Evolutionary conservation across 2,888 invertebrate genomes (phyloP).

Genomic region (Diloba caeruleocephala): DNA sequence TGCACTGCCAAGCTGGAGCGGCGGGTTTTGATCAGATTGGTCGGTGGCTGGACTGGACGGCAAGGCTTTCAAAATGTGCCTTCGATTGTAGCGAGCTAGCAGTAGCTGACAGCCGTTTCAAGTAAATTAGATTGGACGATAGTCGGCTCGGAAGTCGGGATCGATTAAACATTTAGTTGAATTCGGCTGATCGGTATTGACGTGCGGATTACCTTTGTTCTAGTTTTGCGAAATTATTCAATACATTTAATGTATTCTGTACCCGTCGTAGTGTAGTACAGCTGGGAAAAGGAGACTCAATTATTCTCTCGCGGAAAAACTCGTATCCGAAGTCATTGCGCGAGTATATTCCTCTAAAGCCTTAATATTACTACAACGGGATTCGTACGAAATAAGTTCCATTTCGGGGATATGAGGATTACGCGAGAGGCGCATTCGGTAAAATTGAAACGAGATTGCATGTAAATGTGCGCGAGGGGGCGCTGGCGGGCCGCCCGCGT

Average conservation of each 20-base stretch:
- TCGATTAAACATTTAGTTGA: slow-evolving; percentile 28
- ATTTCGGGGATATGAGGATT: slow-evolving; percentile 48
- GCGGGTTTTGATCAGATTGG: too few species aligned
- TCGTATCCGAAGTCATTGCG: slow-evolving; percentile 24
- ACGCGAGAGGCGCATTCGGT: slow-evolving; percentile 50
- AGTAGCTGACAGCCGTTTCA: too few species aligned
- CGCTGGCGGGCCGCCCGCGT: slow-evolving; percentile 8
- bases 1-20: too few species aligned
- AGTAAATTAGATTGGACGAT: too few species aligned
- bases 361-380: slow-evolving; percentile 28
- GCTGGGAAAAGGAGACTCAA: slow-evolving; percentile 33
- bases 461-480: slow-evolving; percentile 38
- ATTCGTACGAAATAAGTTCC: slow-evolving; percentile 45
- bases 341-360: slow-evolving; percentile 43
- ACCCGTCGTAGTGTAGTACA: slow-evolving; percentile 4
- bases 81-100: too few species aligned
- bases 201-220: slow-evolving; percentile 24
- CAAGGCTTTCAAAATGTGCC: too few species aligned
- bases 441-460: slow-evolving; percentile 56
- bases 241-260: slow-evolving; percentile 3
- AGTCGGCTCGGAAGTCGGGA: not conserved
- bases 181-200: slow-evolving; percentile 24
- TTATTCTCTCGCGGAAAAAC: slow-evolving; percentile 27
- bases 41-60: too few species aligned
- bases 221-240: slow-evolving; percentile 13